These are phyloP conservation scores for Parascotia fuliginaria DNA, from an alignment of 2,888 invertebrate species.

Conservation along the genomic window DNA sequence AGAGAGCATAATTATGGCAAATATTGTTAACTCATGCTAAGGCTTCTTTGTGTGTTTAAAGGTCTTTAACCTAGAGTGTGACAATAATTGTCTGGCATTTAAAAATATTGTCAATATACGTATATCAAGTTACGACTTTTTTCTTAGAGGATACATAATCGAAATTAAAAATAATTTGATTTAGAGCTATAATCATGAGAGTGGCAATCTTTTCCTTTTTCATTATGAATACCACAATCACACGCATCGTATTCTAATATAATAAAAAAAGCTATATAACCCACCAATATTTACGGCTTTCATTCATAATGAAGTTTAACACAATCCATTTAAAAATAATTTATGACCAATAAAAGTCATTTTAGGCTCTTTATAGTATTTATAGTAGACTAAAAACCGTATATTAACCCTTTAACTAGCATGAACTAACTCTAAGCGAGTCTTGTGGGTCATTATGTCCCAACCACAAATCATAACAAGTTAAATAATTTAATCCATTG, in stretches of 20 bases:
- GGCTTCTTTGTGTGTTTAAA: no score
- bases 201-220: slow-evolving; percentile 1
- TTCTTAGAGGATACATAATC: neutral
- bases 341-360: slow-evolving; percentile 67
- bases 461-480: slow-evolving; percentile 59
- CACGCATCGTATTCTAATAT: slow-evolving; percentile 29
- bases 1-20: no score
- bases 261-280: slow-evolving; percentile 28
- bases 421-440: slow-evolving; percentile 41
- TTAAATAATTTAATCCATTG: slow-evolving; percentile 50
- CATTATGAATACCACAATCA: slow-evolving; percentile 17
- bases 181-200: slow-evolving; percentile 1
- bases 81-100: no score
- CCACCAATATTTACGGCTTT: slow-evolving; percentile 40
- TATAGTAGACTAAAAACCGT: slow-evolving; percentile 45
- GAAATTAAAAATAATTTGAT: neutral
- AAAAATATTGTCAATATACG: no score
- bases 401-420: slow-evolving; percentile 51
- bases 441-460: slow-evolving; percentile 55
- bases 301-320: slow-evolving; percentile 36
- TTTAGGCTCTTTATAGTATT: slow-evolving; percentile 57
- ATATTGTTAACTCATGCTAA: no score
- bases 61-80: neutral
- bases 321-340: slow-evolving; percentile 59
- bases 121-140: no score